Conservation (phyloP, 2,113 vertebrate genomes). For the Centrocercus urophasianus region DNA sequence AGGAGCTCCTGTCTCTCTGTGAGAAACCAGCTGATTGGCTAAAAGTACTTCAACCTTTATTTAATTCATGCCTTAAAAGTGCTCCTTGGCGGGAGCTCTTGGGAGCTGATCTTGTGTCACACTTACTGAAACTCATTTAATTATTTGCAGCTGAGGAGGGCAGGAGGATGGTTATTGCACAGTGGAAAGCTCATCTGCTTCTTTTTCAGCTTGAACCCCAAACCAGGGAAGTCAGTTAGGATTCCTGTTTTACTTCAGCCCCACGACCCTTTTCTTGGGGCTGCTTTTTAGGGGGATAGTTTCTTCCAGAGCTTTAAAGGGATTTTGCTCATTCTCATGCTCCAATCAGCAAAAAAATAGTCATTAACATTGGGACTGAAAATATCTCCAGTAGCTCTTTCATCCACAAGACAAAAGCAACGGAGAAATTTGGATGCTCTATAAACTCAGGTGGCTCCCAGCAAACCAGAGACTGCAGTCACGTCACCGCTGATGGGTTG, state of each 20-base stretch:
- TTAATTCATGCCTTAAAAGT: conserved; percentile 68
- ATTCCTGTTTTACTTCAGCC: not conserved
- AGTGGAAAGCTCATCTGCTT: conserved; percentile 44
- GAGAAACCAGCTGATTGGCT: conserved; percentile 40
- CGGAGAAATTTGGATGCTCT: not conserved
- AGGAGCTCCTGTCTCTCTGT: conserved; percentile 26
- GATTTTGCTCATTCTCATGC: not conserved
- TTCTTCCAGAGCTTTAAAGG: not conserved
- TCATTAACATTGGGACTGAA: not conserved
- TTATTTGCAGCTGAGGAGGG: conserved; percentile 56
- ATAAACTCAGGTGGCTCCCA: not conserved
- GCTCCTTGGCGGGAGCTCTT: conserved; percentile 62
- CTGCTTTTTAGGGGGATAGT: rapidly evolving
- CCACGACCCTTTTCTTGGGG: not conserved
- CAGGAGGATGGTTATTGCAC: conserved; percentile 38
- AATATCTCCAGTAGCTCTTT: not conserved
- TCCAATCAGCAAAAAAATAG: not conserved
- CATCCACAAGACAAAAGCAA: not conserved
- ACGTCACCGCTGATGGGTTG: rapidly evolving
- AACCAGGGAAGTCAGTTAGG: not conserved
- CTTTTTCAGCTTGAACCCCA: not conserved
- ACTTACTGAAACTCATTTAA: conserved; percentile 63
- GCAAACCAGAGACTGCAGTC: rapidly evolving
- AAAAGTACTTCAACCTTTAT: conserved; percentile 70
- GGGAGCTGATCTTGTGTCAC: conserved; percentile 69